Evolutionary conservation across 2,888 invertebrate genomes (phyloP).

Genomic region (Oasisia sp.): DNA sequence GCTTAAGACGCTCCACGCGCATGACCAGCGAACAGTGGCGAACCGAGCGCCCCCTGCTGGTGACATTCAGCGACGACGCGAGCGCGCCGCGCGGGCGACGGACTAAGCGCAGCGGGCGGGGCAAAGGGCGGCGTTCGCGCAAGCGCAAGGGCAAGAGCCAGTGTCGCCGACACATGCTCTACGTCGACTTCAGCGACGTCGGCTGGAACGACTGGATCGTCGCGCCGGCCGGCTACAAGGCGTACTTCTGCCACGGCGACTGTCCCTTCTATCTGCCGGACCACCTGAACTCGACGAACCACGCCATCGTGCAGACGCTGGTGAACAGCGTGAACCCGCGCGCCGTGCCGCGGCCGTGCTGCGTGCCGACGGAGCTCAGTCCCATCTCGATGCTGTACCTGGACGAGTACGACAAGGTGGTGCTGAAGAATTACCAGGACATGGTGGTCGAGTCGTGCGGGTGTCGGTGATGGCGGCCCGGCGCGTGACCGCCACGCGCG

Average conservation of each 20-base stretch:
- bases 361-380: slow-evolving; percentile 93
- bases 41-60: slow-evolving; percentile 28
- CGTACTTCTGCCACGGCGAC: slow-evolving; percentile 94
- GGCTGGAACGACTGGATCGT: slow-evolving; percentile 99
- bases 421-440: slow-evolving; percentile 98
- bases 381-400: slow-evolving; percentile 96
- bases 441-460: slow-evolving; percentile 99
- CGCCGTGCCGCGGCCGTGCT: slow-evolving; percentile 94
- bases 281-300: slow-evolving; percentile 96
- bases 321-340: slow-evolving; percentile 70
- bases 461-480: slow-evolving; percentile 77
- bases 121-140: not conserved
- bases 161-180: slow-evolving; percentile 88
- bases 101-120: not conserved
- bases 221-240: slow-evolving; percentile 95
- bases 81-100: not conserved
- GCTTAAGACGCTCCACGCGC: slow-evolving; percentile 26
- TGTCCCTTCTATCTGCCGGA: slow-evolving; percentile 94
- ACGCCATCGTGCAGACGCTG: slow-evolving; percentile 83
- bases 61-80: slow-evolving; percentile 44
- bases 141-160: slow-evolving; percentile 25
- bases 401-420: slow-evolving; percentile 93
- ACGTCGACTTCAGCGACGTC: slow-evolving; percentile 94
- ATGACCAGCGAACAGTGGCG: slow-evolving; percentile 23
- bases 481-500: not conserved